Evolutionary conservation across 2,888 invertebrate genomes (phyloP).

Genomic region (Melikaiella ostensackeni): DNA sequence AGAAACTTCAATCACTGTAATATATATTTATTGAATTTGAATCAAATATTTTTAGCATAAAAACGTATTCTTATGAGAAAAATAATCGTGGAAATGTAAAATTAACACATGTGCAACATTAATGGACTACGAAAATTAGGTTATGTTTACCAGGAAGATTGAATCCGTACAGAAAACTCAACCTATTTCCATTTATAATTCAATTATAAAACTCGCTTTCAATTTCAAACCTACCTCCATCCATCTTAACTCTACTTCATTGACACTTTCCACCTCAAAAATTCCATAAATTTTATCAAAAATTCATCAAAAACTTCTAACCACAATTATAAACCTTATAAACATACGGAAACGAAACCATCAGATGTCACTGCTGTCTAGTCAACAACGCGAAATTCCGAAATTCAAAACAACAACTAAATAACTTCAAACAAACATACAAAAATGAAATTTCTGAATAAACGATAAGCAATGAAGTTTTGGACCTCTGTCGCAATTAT

Average conservation of each 20-base stretch:
- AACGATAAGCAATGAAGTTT: slow-evolving; percentile 8
- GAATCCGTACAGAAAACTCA: neutral
- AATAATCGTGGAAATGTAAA: too few species aligned
- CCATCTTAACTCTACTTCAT: neutral
- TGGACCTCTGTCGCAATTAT: slow-evolving; percentile 5
- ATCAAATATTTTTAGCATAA: too few species aligned
- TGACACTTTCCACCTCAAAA: neutral
- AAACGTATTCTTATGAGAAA: too few species aligned
- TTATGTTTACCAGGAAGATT: neutral
- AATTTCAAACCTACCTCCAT: neutral
- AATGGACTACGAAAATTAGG: neutral
- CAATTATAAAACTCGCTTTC: neutral
- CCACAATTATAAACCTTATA: too few species aligned
- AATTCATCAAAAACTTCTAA: too few species aligned
- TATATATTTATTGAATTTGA: too few species aligned
- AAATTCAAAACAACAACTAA: neutral
- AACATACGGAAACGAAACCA: neutral
- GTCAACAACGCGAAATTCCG: slow-evolving; percentile 9
- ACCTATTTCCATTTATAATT: neutral
- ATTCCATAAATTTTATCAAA: neutral
- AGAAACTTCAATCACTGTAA: neutral
- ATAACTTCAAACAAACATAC: neutral
- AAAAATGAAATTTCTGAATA: neutral
- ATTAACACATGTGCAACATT: too few species aligned
- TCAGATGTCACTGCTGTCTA: slow-evolving; percentile 13